Percentiles rank a stretch among this genome's conserved stretches.
phyloP scores from a whole-genome alignment of 1,140 invertebrate species.

The Cyphomyrmex costatus region DNA sequence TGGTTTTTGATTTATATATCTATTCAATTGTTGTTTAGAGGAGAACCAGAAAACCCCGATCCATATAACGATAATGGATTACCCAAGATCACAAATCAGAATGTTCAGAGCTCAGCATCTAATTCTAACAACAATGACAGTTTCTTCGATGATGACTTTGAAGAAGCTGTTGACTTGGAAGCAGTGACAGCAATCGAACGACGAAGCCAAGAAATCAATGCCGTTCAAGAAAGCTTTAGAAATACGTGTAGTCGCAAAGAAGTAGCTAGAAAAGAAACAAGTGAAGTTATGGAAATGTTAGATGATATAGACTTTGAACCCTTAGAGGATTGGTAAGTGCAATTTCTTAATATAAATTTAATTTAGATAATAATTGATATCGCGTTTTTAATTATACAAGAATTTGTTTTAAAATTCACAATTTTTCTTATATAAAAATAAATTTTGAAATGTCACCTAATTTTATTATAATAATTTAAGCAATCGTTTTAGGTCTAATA shows the following conservation, averaged over 20 bases:
- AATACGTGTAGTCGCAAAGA: background rate
- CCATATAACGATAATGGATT: conserved; percentile 80
- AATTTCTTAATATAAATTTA: conserved; percentile 3
- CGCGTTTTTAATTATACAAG: background rate
- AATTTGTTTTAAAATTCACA: background rate
- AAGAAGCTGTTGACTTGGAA: conserved; percentile 73
- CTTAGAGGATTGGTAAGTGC: conserved; percentile 34
- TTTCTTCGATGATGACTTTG: conserved; percentile 79
- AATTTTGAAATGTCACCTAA: background rate
- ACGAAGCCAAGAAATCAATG: conserved; percentile 45
- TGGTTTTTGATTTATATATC: conserved; percentile 32
- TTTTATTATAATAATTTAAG: background rate
- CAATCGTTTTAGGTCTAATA: conserved; percentile 12
- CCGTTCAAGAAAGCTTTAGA: background rate
- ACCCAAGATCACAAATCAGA: conserved; percentile 20
- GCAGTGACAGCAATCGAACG: conserved; percentile 73
- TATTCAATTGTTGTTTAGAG: conserved; percentile 73
- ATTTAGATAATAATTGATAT: background rate
- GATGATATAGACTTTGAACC: conserved; percentile 49
- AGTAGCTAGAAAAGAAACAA: background rate
- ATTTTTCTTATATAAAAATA: background rate
- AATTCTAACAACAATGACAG: conserved; percentile 12
- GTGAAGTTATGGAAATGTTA: background rate
- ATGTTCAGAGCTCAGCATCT: background rate
- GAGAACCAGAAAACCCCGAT: conserved; percentile 85